Evolutionary conservation across 2,797 vertebrate genomes (phyloP).

Genomic region (Cyprinodon diabolis): DNA sequence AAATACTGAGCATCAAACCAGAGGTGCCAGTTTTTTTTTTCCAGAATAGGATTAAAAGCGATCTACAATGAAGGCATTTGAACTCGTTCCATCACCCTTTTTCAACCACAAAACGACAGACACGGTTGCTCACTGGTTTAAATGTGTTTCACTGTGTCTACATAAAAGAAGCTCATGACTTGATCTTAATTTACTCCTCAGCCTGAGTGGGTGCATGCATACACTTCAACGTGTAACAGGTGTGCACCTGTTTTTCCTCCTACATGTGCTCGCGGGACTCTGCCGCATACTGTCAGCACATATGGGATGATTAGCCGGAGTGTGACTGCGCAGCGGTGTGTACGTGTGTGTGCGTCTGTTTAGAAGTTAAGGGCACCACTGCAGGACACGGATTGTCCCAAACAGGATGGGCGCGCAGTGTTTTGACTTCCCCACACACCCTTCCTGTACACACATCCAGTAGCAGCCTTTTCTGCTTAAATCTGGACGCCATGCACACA

Average conservation of each 20-base stretch:
- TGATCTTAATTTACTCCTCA: conserved; percentile 47
- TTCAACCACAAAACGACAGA: conserved; percentile 25
- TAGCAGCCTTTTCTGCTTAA: conserved; percentile 69
- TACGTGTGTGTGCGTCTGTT: conserved; percentile 44
- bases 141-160: conserved; percentile 31
- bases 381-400: conserved; percentile 81
- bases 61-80: conserved; percentile 33
- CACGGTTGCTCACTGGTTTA: conserved; percentile 24
- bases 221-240: conserved; percentile 62
- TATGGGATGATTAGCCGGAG: conserved; percentile 65
- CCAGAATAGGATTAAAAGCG: conserved; percentile 42
- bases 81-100: conserved; percentile 31
- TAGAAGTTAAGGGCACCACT: conserved; percentile 72
- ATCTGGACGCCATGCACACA: conserved; percentile 36
- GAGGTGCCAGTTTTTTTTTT: conserved; percentile 34
- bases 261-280: conserved; percentile 38
- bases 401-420: conserved; percentile 85
- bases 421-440: conserved; percentile 85
- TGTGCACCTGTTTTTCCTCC: conserved; percentile 71
- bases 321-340: conserved; percentile 42
- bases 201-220: conserved; percentile 18
- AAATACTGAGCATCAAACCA: conserved; percentile 36
- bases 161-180: conserved; percentile 43
- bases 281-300: conserved; percentile 55
- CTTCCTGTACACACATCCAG: conserved; percentile 81